Evolutionary conservation across 2,797 vertebrate genomes (phyloP).

Genomic region (Lagodon rhomboides): DNA sequence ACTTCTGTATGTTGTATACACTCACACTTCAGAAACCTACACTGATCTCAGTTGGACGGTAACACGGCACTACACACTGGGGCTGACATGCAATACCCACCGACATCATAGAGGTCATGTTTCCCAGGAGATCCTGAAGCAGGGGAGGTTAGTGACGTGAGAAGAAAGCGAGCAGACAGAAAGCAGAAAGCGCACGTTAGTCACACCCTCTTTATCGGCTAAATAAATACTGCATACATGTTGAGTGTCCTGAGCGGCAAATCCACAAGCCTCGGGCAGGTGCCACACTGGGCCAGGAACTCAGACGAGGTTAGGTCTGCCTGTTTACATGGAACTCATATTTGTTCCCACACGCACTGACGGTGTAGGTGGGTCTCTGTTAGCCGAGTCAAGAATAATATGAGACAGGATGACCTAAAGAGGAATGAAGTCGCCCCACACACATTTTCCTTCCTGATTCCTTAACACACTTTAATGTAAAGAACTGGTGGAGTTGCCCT

Average conservation of each 20-base stretch:
- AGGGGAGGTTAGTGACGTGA: conserved; percentile 58
- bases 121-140: conserved; percentile 81
- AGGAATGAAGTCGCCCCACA: neutral
- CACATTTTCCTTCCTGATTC: neutral
- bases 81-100: conserved; percentile 69
- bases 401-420: neutral
- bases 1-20: neutral
- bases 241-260: conserved; percentile 2
- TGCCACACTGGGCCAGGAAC: neutral
- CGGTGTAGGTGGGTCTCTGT: neutral
- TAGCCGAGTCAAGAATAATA: neutral
- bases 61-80: neutral
- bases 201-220: conserved; percentile 31
- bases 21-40: neutral
- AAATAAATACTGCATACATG: conserved; percentile 17
- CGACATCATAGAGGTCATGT: conserved; percentile 75
- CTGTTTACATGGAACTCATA: neutral
- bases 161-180: conserved; percentile 54
- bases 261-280: neutral
- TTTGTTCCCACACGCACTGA: neutral
- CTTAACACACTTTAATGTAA: too few relatives aligned
- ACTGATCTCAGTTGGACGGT: neutral
- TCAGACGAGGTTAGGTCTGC: neutral
- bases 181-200: conserved; percentile 66
- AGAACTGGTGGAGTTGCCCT: too few relatives aligned